These are phyloP conservation scores for Chunga burmeisteri DNA, from an alignment of 2,113 vertebrate species.

Conservation along the genomic window DNA sequence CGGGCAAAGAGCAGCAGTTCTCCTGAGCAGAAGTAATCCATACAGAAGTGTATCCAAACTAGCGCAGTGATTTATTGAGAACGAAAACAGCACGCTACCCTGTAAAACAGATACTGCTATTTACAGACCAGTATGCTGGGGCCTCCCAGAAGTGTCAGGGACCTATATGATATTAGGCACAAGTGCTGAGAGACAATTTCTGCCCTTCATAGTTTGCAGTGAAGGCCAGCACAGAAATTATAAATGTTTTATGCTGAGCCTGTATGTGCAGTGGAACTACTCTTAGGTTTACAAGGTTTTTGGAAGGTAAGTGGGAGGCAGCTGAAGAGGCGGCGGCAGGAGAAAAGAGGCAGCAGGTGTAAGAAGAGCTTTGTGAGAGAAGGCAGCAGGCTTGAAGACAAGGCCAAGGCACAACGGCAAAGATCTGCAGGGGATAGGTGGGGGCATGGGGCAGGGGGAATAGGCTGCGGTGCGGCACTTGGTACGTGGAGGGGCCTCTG, in stretches of 20 bases:
- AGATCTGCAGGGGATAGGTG: fast-evolving
- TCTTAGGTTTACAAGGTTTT: background rate
- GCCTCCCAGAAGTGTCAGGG: background rate
- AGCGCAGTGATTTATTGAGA: background rate
- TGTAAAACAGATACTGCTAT: background rate
- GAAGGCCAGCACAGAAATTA: background rate
- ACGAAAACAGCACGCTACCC: background rate
- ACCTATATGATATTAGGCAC: background rate
- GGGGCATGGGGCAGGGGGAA: no score
- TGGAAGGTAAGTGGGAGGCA: background rate
- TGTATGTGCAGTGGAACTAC: background rate
- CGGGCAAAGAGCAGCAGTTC: background rate
- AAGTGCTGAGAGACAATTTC: background rate
- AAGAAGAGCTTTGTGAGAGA: background rate
- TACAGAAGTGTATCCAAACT: background rate
- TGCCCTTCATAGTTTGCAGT: background rate
- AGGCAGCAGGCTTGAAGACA: background rate
- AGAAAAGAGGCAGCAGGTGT: background rate
- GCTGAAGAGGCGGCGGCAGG: background rate
- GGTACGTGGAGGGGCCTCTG: background rate
- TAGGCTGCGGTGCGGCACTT: background rate
- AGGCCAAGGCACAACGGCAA: background rate
- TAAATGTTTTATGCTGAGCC: background rate
- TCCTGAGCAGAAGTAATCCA: background rate
- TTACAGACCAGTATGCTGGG: background rate